Base-by-base conservation (phyloP, 2,113 vertebrate genomes). In the Elephas maximus region DNA sequence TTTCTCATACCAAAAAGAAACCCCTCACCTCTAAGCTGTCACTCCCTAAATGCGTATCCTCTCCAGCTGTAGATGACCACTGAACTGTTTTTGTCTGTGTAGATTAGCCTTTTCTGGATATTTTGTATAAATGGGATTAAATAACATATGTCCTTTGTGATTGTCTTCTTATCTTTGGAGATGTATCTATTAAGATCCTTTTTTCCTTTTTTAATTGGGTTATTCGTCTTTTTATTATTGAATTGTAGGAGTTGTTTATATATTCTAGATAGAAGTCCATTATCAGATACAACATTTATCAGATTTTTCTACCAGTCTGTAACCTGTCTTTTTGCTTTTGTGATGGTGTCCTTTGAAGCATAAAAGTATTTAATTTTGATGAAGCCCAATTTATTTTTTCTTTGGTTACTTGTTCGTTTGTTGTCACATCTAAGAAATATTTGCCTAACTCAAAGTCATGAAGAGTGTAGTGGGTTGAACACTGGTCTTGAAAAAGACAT, bases 161-260 rank as follows among this genome's bases (percentile, higher is more conserved):
- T 7, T n/a, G 69, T 33, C 69, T n/a, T 73, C 33, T 37, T 73
- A 20, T 73, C 33, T 20, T 73, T 30, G 6, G 69, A 37, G 69
- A n/a, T 20, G n/a, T 73, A n/a, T 37, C 69, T 37, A 3, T 71
- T 73, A 20, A 88, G 5, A 65, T 74, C 28, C 8, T 80, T 90
- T 80, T 74, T n/a, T 33, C 28, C 37, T 76, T 96, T 91, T 67
- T 86, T 18, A 45, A 37, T 73, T 60, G 44, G 12, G 8, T 51
- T 86, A 17, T 44, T 88, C 86, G 14, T 93, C 37, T 81, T 96
- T 69, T 84, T 74, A 57, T 86, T 96, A 51, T 73, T 91, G 77
- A 51, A 51, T 82, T 88, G 33, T 87, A 69, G 28, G 17, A 73
- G 26, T 48, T 60, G 30, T 92, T 85, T 78, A 30, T 78, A 44